Evolutionary conservation across 2,797 vertebrate species (phyloP), one percentile per base, ranked within the genome.

Genomic region (Lerista edwardsae): DNA sequence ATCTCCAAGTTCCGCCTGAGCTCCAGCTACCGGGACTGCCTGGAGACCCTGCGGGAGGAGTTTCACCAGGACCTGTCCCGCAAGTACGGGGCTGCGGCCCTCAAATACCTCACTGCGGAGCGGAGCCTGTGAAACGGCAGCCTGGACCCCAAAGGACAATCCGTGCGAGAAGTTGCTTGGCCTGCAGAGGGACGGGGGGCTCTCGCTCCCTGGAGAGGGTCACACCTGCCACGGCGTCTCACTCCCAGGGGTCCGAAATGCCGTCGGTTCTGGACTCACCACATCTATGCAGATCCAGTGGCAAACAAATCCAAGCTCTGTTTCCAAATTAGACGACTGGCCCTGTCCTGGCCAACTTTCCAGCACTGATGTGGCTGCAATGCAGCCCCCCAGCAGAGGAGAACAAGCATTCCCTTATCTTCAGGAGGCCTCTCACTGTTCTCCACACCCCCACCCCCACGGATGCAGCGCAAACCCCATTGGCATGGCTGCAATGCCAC

Each of bases 1-100:
- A 97, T 98, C 96, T 98, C 98, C 90, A 98, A 98, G 94, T 99
- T 99, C 57, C 98, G 98, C 88, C 97, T 98, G 92, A 99, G 97
- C 55, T 94, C 96, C 0, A 92, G 96, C 86, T 99, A 99, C 90
- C 97, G 98, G 17, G 94, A 95, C 94, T 99, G 98, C 93, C 96
- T 99, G 31, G 97, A 95, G 94, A 97, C 96, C 0, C 96, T 99
- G 85, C 98, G 98, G 91, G 98, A 99, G 0, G 98, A 99, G 93
- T 99, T 99, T 94, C 98, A 98, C 91, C 98, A 99, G 95, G 98
- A 99, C 94, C 92, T 99, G 94, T 99, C 98, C 0, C 96, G 98
- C 81, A 97, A 96, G 75, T 98, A 99, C 0, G 98, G 98, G 31
- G 96, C 98, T 2, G 96, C 97, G 0, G 98, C 98, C 4, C 98